Percentiles rank a stretch among this genome's conserved stretches.
Evolutionary conservation across 2,797 vertebrate species (phyloP).

Genomic region (Esox masquinongy): DNA sequence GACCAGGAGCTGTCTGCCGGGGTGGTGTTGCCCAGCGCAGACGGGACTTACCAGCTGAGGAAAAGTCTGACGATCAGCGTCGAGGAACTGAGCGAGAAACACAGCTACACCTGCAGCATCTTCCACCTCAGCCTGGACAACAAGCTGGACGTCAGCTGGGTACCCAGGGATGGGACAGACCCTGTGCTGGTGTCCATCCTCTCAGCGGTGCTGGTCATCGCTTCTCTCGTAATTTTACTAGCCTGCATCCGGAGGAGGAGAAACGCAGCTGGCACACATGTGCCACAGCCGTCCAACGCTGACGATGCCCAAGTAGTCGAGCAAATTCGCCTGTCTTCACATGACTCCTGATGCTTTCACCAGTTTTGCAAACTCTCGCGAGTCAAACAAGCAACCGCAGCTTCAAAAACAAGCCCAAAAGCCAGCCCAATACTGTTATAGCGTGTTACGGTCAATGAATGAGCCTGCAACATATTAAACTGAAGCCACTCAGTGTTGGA

Average conservation of each 20-base stretch:
- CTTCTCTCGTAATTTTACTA: not conserved
- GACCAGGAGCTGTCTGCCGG: constrained; percentile 15
- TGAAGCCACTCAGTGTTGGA: no score
- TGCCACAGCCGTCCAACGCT: not conserved
- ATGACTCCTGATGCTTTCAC: not conserved
- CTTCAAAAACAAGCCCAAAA: no score
- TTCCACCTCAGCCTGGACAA: constrained; percentile 21
- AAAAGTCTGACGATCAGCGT: constrained; percentile 7
- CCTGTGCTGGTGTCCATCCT: not conserved
- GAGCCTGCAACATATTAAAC: no score
- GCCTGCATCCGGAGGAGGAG: not conserved
- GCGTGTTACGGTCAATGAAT: no score
- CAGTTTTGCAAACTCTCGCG: no score
- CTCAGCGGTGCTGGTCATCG: not conserved
- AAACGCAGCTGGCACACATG: not conserved
- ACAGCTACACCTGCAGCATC: constrained; percentile 14
- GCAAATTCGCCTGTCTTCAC: not conserved
- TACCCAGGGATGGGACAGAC: not conserved
- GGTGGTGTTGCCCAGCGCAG: constrained; percentile 4
- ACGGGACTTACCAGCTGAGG: constrained; percentile 15
- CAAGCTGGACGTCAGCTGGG: constrained; percentile 18
- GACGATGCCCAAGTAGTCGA: not conserved
- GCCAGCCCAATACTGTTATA: no score
- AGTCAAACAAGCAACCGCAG: no score
- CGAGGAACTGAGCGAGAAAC: constrained; percentile 15